Evolutionary conservation across 2,797 vertebrate species (phyloP).

Genomic region (Anabacerthia variegaticeps): DNA sequence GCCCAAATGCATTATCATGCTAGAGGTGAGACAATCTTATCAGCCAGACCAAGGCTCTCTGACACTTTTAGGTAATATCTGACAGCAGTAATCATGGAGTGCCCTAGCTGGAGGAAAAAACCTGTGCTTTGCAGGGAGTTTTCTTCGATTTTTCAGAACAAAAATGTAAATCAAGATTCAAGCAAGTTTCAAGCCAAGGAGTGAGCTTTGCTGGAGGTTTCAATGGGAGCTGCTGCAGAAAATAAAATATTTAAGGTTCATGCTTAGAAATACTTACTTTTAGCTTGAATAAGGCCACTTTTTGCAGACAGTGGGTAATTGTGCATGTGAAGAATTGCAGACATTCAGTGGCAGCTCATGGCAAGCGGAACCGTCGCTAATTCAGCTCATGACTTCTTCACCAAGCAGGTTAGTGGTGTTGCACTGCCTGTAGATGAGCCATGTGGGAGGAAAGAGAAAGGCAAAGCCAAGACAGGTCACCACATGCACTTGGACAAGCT

Average conservation of each 20-base stretch:
- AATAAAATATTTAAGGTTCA: background rate
- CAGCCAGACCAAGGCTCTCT: background rate
- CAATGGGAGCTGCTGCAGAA: background rate
- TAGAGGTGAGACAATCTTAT: background rate
- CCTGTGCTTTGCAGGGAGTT: background rate
- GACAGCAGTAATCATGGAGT: background rate
- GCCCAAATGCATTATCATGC: background rate
- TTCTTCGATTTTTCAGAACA: background rate
- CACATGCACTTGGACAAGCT: fast-evolving
- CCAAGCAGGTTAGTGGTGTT: background rate
- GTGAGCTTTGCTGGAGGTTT: background rate
- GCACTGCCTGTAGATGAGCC: background rate
- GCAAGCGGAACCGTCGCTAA: background rate
- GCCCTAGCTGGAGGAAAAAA: background rate
- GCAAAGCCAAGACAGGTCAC: background rate
- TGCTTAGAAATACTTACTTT: background rate
- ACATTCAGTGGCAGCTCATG: fast-evolving
- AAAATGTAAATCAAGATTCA: background rate
- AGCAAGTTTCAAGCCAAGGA: background rate
- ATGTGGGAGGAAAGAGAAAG: background rate
- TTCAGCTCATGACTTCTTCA: background rate
- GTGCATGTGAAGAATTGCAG: background rate
- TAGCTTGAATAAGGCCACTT: background rate
- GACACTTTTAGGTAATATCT: background rate
- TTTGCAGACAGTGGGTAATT: background rate